Percentiles rank a stretch among this genome's conserved stretches.
Evolutionary conservation across 2,113 vertebrate species (phyloP).

Genomic region (Entosphenus tridentatus): DNA sequence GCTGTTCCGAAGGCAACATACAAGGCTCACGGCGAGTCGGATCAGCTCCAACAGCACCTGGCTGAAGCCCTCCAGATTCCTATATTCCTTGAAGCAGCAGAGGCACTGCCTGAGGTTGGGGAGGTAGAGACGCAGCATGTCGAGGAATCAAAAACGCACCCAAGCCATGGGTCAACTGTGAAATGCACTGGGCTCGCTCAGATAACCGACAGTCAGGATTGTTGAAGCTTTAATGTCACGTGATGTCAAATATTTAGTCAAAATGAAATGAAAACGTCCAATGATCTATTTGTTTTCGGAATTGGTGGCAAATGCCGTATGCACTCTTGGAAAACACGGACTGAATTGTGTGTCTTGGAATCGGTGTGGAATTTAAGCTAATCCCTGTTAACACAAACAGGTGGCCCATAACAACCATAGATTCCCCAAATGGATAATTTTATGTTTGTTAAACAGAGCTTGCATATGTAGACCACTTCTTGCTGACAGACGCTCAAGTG

Average conservation of each 20-base stretch:
- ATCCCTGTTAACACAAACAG: too few species aligned
- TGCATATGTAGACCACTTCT: too few species aligned
- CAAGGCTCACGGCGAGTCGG: conserved; percentile 4
- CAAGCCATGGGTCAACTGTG: background rate
- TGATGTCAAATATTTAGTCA: too few species aligned
- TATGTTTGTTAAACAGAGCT: too few species aligned
- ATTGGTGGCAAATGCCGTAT: background rate
- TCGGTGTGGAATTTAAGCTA: too few species aligned
- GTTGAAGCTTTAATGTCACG: background rate
- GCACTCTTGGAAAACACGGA: too few species aligned
- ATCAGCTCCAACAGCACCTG: conserved; percentile 51
- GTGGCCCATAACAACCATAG: too few species aligned
- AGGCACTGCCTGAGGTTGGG: conserved; percentile 63
- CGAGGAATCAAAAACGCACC: background rate
- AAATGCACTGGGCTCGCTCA: background rate
- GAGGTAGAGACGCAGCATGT: conserved; percentile 11
- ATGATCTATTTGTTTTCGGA: background rate
- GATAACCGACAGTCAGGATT: background rate
- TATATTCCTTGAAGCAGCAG: conserved; percentile 99
- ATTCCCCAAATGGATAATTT: too few species aligned
- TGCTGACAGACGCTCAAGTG: too few species aligned
- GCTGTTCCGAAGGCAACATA: background rate
- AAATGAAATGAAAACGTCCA: background rate
- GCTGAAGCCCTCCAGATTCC: conserved; percentile 96
- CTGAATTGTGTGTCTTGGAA: too few species aligned